A percentile compares a stretch with the other conserved stretches of the same genome.
Conservation (phyloP, 2,797 vertebrate genomes). For the Sitta carolinensis region DNA sequence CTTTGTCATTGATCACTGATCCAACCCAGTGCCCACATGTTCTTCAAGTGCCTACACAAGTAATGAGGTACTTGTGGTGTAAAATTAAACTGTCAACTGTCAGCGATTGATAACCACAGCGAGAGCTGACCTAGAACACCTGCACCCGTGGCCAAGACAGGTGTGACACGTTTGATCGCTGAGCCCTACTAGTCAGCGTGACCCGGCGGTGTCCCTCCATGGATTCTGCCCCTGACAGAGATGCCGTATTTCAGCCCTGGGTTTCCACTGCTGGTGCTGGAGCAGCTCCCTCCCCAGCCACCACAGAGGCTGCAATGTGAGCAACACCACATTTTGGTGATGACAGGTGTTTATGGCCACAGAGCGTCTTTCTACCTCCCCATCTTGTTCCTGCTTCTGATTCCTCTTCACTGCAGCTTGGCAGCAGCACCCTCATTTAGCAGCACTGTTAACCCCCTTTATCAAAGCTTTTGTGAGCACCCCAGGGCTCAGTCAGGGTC, state of each 20-base stretch:
- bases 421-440: background rate
- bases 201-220: conserved; percentile 77
- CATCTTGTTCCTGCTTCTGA: background rate
- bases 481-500: conserved; percentile 13
- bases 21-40: conserved; percentile 97
- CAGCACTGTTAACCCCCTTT: background rate
- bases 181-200: conserved; percentile 81
- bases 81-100: conserved; percentile 99
- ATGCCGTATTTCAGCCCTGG: conserved; percentile 53
- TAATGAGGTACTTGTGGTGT: conserved; percentile 98
- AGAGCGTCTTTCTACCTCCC: background rate
- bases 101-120: conserved; percentile 98
- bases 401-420: background rate
- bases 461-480: background rate
- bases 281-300: background rate
- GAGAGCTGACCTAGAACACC: conserved; percentile 90
- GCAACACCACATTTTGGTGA: background rate
- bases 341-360: background rate
- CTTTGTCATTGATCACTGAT: conserved; percentile 99
- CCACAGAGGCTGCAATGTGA: background rate
- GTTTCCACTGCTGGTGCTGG: background rate
- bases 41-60: conserved; percentile 90
- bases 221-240: conserved; percentile 74
- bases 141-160: conserved; percentile 85
- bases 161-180: conserved; percentile 87